Evolutionary conservation across 2,888 invertebrate genomes (phyloP), one percentile per base, ranked within the genome.

Genomic region (Drymonia ruficornis): DNA sequence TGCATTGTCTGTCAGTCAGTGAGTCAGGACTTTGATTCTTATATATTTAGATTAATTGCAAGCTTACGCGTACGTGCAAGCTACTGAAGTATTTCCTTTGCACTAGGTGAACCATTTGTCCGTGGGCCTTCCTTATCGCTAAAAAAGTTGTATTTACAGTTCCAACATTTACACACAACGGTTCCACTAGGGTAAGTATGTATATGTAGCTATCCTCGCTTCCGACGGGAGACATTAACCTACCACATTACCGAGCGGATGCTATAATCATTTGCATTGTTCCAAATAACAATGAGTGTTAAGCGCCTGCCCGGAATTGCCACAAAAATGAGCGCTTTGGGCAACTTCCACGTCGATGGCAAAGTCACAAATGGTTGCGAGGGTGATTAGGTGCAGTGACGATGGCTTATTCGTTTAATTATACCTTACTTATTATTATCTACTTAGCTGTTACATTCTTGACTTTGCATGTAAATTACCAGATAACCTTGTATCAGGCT

Each of bases 251-350:
- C 16, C 40, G 8, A 19, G 19, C 19, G 43, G 43, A 43, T 43
- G 43, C 12, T 19, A 43, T 19, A 19, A 19, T 43, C 43, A 43
- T 43, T 43, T 43, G 43, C 19, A 43, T 43, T 43, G 43, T 43
- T 19, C 5, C 19, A 42, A n/a, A 16, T 43, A 43, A 43, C 43
- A 43, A 43, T 43, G 19, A 43, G 19, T 11, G 19, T 19, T 19
- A 16, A 43, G 2, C 19, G 12, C 40, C 13, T 13, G 13, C 13
- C 12, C 19, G 13, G 13, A 43, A 12, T 43, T 43, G 43, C 12
- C 43, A 19, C 43, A 43, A 18, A 43, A 19, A 42, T 42, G 42
- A 18, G 16, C 8, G 4, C 16, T 42, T 16, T 16, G 16, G 18
- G 16, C 16, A 18, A 2, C 9, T 42, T 42, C 5, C 4, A 16